A percentile compares a stretch with the other conserved stretches of the same genome.
Conservation (phyloP, 2,797 vertebrate species). For the Adrianichthys oophorus region DNA sequence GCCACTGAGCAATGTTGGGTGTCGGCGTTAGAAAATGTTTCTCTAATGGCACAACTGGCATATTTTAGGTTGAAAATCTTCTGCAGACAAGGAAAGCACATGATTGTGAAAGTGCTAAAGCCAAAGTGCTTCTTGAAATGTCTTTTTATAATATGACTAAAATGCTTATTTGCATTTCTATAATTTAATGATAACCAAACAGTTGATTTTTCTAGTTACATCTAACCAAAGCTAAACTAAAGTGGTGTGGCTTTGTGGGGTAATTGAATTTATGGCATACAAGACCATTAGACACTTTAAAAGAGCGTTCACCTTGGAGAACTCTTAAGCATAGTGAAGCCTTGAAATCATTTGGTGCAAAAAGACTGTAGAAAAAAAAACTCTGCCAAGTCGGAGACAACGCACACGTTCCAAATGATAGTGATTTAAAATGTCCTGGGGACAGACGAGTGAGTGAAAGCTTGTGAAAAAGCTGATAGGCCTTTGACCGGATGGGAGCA, state of each 20-base stretch:
- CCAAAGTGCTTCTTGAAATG: too few species aligned
- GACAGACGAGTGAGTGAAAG: neutral
- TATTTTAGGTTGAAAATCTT: too few species aligned
- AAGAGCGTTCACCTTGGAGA: neutral
- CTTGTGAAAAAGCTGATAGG: conserved; percentile 6
- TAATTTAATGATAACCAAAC: too few species aligned
- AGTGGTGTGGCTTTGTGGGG: neutral
- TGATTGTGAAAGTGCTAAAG: too few species aligned
- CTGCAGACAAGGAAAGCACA: too few species aligned
- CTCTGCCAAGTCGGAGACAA: neutral
- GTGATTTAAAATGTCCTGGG: conserved; percentile 4
- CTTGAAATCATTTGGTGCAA: neutral
- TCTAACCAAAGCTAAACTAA: neutral
- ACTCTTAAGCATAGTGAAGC: neutral
- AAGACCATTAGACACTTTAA: neutral
- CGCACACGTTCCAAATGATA: conserved; percentile 11
- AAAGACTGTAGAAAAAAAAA: conserved; percentile 1
- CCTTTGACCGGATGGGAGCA: conserved; percentile 6
- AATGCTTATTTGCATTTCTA: too few species aligned
- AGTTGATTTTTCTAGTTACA: neutral
- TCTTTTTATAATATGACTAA: too few species aligned
- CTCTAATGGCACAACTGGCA: too few species aligned
- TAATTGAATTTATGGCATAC: neutral
- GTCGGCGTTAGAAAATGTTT: too few species aligned
- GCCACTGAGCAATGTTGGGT: too few species aligned